These are phyloP conservation scores for Diorhabda carinulata DNA, from an alignment of 1,140 invertebrate species.

Conservation along the genomic window DNA sequence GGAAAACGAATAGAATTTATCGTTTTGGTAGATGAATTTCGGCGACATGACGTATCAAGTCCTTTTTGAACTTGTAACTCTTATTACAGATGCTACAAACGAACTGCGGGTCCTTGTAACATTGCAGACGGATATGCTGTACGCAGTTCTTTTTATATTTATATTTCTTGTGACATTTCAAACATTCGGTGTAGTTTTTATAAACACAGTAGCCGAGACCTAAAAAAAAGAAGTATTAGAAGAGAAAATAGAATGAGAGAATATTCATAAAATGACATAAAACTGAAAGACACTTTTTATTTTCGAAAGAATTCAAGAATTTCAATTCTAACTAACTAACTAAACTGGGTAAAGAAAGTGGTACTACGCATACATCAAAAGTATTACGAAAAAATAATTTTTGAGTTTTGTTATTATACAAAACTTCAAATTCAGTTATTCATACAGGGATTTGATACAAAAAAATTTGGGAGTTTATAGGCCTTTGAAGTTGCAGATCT, in stretches of 20 bases:
- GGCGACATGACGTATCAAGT: conserved; percentile 46
- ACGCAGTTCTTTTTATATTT: conserved; percentile 18
- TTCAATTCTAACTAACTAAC: too few species aligned
- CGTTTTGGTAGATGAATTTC: conserved; percentile 7
- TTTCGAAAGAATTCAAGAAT: too few species aligned
- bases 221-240: conserved; percentile 4
- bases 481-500: too few species aligned
- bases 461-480: too few species aligned
- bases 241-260: background rate
- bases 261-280: too few species aligned
- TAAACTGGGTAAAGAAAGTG: too few species aligned
- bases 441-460: too few species aligned
- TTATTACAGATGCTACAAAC: conserved; percentile 43
- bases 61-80: conserved; percentile 46
- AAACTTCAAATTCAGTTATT: too few species aligned
- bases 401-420: too few species aligned
- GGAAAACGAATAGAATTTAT: background rate
- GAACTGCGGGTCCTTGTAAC: conserved; percentile 52
- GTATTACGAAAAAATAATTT: too few species aligned
- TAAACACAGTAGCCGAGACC: conserved; percentile 4
- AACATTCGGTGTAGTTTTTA: conserved; percentile 14
- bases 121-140: conserved; percentile 28
- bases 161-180: conserved; percentile 14
- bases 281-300: too few species aligned
- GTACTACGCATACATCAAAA: too few species aligned